Evolutionary conservation across 2,113 vertebrate genomes (phyloP).

Genomic region (Seriola aureovittata): DNA sequence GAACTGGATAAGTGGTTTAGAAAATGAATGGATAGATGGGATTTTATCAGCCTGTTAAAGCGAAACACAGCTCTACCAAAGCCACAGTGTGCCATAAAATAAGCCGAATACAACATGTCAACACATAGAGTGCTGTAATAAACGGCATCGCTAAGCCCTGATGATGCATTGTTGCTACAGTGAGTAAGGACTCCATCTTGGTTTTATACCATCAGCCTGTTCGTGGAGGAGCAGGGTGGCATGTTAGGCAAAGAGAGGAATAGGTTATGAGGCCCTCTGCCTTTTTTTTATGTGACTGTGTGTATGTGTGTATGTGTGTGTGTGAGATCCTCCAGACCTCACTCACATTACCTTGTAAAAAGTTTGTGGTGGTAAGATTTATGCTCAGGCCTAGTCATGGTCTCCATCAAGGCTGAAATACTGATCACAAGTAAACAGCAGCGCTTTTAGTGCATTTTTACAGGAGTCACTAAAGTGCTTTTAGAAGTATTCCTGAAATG

Average conservation of each 20-base stretch:
- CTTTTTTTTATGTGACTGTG: neutral
- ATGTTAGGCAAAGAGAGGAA: neutral
- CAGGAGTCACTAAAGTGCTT: constrained; percentile 74
- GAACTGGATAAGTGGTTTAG: constrained; percentile 14
- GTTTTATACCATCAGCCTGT: constrained; percentile 3
- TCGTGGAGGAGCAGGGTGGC: neutral
- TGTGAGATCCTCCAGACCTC: constrained; percentile 53
- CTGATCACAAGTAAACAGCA: constrained; percentile 74
- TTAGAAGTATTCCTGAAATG: constrained; percentile 75
- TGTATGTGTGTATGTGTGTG: constrained; percentile 17
- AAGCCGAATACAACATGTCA: neutral
- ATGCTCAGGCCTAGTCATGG: constrained; percentile 39
- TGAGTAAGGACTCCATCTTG: constrained; percentile 15
- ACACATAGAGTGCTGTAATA: neutral
- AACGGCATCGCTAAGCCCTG: neutral
- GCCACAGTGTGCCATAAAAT: constrained; percentile 15
- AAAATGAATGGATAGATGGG: constrained; percentile 40
- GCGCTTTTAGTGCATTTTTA: constrained; percentile 78
- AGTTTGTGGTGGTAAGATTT: constrained; percentile 66
- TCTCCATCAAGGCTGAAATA: constrained; percentile 65
- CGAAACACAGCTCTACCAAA: constrained; percentile 15
- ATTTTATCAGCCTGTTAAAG: constrained; percentile 58
- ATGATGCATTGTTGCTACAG: constrained; percentile 6
- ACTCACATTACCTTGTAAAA: constrained; percentile 77
- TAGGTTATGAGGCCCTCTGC: constrained; percentile 27